Conservation (phyloP, 2,113 vertebrate species). For the Siphamia tubifer region DNA sequence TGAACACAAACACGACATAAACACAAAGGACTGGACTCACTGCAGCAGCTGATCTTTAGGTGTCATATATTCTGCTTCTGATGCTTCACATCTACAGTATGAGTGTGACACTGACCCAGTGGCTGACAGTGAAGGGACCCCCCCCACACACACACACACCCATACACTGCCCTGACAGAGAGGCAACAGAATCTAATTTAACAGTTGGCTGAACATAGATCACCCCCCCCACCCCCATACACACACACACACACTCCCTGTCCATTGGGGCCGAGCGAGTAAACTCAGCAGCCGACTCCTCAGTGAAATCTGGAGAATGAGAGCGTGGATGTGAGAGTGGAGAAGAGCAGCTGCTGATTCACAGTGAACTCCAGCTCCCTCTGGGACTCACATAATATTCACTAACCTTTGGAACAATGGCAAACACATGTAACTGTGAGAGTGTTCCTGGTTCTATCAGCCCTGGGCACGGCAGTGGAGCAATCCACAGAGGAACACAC, state of each 20-base stretch:
- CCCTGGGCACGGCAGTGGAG: conserved; percentile 57
- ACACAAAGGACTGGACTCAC: too few species aligned
- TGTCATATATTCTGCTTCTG: too few species aligned
- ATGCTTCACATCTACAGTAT: conserved; percentile 27
- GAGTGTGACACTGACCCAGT: conserved; percentile 57
- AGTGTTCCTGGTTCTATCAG: conserved; percentile 75
- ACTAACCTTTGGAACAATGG: conserved; percentile 80
- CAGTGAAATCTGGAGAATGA: conserved; percentile 38
- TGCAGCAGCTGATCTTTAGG: too few species aligned
- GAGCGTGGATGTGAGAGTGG: conserved; percentile 39
- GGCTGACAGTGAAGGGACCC: conserved; percentile 24
- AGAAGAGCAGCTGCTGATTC: conserved; percentile 71
- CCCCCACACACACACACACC: conserved; percentile 14
- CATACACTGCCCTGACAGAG: conserved; percentile 54
- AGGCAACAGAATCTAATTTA: conserved; percentile 82
- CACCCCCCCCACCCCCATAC: too few species aligned
- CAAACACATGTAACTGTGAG: conserved; percentile 82
- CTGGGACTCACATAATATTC: conserved; percentile 79
- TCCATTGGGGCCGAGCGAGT: conserved; percentile 51
- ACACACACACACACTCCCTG: conserved; percentile 68
- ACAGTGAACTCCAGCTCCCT: conserved; percentile 67
- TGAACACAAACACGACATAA: too few species aligned
- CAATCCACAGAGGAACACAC: too few species aligned
- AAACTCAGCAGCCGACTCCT: conserved; percentile 42
- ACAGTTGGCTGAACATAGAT: conserved; percentile 78